Conservation (phyloP, 2,888 invertebrate genomes). For the Gibbula magus region DNA sequence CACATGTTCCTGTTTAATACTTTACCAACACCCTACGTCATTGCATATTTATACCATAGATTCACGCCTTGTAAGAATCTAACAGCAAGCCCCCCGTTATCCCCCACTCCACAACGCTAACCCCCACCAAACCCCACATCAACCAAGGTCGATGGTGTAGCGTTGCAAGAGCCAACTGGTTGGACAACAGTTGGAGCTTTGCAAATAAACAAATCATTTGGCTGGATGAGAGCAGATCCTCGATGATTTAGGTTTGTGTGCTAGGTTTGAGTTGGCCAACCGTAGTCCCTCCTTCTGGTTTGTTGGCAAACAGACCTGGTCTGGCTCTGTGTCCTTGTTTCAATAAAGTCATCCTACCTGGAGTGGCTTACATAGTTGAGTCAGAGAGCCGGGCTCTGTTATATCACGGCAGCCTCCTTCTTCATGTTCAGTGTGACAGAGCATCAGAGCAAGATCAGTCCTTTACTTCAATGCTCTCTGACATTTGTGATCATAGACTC, state of each 20-base stretch:
- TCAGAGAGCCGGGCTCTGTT: too few species aligned
- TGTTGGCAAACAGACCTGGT: neutral
- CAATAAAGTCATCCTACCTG: neutral
- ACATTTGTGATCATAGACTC: too few species aligned
- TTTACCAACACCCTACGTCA: neutral
- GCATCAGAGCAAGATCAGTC: too few species aligned
- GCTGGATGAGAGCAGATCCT: neutral
- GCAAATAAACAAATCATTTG: constrained; percentile 6
- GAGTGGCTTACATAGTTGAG: too few species aligned
- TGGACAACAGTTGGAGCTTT: neutral
- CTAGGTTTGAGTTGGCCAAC: neutral
- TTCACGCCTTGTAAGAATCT: neutral
- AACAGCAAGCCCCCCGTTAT: neutral
- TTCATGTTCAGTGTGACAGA: too few species aligned
- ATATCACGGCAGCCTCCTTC: too few species aligned
- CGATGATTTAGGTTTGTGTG: neutral
- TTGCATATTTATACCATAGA: neutral
- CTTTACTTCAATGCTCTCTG: too few species aligned
- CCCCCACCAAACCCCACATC: neutral
- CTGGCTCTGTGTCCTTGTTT: neutral
- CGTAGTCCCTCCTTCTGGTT: neutral
- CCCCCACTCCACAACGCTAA: neutral
- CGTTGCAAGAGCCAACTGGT: neutral
- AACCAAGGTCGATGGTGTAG: neutral
- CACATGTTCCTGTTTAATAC: neutral